These are phyloP conservation scores for Amiota communis DNA, from an alignment of 2,888 invertebrate genomes.

Conservation along the genomic window DNA sequence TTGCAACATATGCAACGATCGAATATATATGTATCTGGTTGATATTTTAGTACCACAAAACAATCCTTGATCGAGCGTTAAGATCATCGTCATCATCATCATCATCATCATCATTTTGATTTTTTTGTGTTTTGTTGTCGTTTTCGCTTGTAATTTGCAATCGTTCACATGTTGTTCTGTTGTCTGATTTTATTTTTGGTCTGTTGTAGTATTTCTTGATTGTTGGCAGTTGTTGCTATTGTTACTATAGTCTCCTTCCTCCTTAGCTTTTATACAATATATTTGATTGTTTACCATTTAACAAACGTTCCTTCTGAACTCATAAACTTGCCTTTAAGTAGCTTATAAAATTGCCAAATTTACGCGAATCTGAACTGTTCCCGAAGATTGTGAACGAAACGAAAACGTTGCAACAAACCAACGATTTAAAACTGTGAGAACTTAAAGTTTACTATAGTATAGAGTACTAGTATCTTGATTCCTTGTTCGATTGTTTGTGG, in stretches of 20 bases:
- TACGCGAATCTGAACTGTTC: constrained; percentile 50
- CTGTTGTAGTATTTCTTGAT: constrained; percentile 49
- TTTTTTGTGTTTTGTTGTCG: background rate
- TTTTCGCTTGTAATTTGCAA: constrained; percentile 61
- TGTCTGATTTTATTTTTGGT: constrained; percentile 60
- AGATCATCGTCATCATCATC: background rate
- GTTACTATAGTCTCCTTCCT: background rate
- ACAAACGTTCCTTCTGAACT: constrained; percentile 21
- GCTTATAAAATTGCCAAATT: constrained; percentile 55
- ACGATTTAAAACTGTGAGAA: background rate
- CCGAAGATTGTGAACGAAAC: constrained; percentile 30
- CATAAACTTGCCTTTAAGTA: constrained; percentile 50
- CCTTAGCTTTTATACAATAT: background rate
- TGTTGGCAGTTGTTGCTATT: constrained; percentile 40
- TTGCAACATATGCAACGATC: constrained; percentile 35
- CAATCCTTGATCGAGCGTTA: constrained; percentile 11
- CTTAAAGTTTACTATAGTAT: too few species aligned
- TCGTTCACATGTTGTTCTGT: constrained; percentile 62
- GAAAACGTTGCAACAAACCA: constrained; percentile 35
- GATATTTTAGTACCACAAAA: background rate
- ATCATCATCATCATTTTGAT: background rate
- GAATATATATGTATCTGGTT: background rate
- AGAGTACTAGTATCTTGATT: too few species aligned
- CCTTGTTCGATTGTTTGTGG: too few species aligned
- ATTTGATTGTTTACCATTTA: constrained; percentile 29